phyloP scores from a whole-genome alignment of 2,797 vertebrate genomes.

The Leptodactylus fallax region DNA sequence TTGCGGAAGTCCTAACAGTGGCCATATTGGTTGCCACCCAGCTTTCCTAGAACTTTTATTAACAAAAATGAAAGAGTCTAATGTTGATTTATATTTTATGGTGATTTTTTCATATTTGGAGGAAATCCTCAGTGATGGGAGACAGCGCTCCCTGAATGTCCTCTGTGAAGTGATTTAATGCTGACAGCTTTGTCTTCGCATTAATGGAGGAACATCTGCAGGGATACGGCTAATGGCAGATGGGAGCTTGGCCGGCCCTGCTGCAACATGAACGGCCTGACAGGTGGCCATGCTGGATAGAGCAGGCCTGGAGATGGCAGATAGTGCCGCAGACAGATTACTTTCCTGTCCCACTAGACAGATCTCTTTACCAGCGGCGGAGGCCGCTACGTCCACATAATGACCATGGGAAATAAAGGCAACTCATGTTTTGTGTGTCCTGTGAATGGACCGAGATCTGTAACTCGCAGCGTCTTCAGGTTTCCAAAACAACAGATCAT shows the following conservation, averaged over 20 bases:
- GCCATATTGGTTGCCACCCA: background rate
- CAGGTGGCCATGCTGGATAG: conserved; percentile 34
- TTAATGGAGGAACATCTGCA: conserved; percentile 27
- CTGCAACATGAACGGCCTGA: conserved; percentile 1
- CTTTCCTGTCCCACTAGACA: conserved; percentile 19
- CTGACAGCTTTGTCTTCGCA: background rate
- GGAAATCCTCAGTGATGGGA: background rate
- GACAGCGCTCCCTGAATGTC: background rate
- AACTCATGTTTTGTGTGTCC: conserved; percentile 8
- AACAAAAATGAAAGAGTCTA: background rate
- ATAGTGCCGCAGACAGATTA: conserved; percentile 4
- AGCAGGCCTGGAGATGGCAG: conserved; percentile 7
- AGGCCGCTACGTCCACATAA: background rate
- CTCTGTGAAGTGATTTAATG: conserved; percentile 19
- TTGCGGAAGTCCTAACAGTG: background rate
- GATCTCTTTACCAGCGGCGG: conserved; percentile 29
- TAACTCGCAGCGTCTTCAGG: background rate
- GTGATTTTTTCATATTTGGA: background rate
- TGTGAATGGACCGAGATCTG: conserved; percentile 18
- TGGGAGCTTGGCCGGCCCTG: conserved; percentile 7
- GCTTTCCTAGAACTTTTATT: background rate
- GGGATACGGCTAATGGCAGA: conserved; percentile 26
- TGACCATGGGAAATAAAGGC: conserved; percentile 31
- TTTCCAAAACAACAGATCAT: conserved; percentile 12
- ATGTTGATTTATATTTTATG: background rate